phyloP scores from a whole-genome alignment of 2,797 vertebrate genomes.

The Acipenser ruthenus region DNA sequence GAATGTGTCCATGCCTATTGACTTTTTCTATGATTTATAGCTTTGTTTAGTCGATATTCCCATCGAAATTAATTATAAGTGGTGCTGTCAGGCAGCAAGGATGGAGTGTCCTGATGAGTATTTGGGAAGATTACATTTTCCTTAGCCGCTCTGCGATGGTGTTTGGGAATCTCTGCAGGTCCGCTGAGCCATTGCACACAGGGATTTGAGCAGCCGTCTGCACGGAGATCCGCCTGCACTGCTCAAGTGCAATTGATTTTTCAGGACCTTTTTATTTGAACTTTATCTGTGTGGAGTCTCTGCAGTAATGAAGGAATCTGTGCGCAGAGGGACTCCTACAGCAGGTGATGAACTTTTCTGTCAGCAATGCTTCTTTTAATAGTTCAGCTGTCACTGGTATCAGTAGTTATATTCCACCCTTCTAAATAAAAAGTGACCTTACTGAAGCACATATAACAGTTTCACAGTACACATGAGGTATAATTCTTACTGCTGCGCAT shows the following conservation, averaged over 20 bases:
- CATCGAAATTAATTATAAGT: constrained; percentile 99
- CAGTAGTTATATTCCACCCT: constrained; percentile 34
- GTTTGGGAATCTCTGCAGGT: constrained; percentile 56
- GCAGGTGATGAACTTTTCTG: constrained; percentile 67
- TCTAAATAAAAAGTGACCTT: constrained; percentile 49
- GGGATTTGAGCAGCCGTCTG: constrained; percentile 58
- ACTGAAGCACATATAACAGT: constrained; percentile 23
- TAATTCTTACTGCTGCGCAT: too few relatives aligned
- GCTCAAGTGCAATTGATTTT: constrained; percentile 81
- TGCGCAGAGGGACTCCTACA: constrained; percentile 39
- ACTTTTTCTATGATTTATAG: constrained; percentile 99
- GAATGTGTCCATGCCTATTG: constrained; percentile 99
- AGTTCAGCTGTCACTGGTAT: constrained; percentile 40
- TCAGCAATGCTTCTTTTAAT: constrained; percentile 38
- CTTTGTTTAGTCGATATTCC: constrained; percentile 99
- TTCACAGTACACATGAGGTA: too few relatives aligned
- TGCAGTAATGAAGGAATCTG: constrained; percentile 59
- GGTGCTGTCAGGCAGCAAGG: constrained; percentile 87
- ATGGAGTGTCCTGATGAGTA: constrained; percentile 99
- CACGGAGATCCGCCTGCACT: constrained; percentile 56
- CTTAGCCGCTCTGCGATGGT: constrained; percentile 65
- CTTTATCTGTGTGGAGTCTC: constrained; percentile 75
- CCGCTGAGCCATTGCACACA: constrained; percentile 47
- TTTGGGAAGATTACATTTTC: constrained; percentile 99
- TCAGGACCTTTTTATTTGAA: constrained; percentile 76